A percentile compares a stretch with the other conserved stretches of the same genome.
These are phyloP conservation scores for Tenualosa thibaudeaui DNA, from an alignment of 2,797 vertebrate species.

Conservation along the genomic window DNA sequence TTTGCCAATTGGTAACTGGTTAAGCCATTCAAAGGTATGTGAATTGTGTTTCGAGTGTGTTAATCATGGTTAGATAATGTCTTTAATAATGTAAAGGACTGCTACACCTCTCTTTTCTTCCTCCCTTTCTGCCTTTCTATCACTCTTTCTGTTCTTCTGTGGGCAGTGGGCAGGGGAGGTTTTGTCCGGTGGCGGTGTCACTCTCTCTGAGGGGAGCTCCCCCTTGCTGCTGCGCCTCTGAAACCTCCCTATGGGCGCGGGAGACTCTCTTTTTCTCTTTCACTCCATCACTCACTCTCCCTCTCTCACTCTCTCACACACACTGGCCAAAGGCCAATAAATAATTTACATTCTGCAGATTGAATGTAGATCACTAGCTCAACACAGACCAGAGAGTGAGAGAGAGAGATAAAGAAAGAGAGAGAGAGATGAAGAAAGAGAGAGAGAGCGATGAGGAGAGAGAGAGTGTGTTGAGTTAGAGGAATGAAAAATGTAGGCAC, in stretches of 20 bases:
- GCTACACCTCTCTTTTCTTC: not conserved
- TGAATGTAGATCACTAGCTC: constrained; percentile 71
- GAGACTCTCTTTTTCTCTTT: not conserved
- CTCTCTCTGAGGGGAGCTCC: not conserved
- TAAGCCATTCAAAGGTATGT: no score
- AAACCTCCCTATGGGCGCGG: not conserved
- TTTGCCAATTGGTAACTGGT: no score
- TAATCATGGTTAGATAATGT: no score
- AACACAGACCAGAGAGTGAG: constrained; percentile 46
- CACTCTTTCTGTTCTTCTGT: not conserved
- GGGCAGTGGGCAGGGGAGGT: not conserved
- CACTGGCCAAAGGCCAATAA: constrained; percentile 67
- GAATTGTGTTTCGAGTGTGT: no score
- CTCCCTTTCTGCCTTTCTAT: not conserved
- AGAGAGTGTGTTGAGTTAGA: not conserved
- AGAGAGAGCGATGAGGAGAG: not conserved
- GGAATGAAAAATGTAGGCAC: not conserved
- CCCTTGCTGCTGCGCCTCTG: not conserved
- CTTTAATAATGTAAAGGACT: no score
- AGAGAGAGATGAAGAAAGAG: not conserved
- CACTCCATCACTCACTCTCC: not conserved
- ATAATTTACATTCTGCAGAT: constrained; percentile 72
- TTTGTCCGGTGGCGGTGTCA: not conserved
- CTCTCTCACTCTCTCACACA: not conserved
- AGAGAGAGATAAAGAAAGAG: constrained; percentile 44